Conservation (phyloP, 2,797 vertebrate species). For the Mycteria americana region DNA sequence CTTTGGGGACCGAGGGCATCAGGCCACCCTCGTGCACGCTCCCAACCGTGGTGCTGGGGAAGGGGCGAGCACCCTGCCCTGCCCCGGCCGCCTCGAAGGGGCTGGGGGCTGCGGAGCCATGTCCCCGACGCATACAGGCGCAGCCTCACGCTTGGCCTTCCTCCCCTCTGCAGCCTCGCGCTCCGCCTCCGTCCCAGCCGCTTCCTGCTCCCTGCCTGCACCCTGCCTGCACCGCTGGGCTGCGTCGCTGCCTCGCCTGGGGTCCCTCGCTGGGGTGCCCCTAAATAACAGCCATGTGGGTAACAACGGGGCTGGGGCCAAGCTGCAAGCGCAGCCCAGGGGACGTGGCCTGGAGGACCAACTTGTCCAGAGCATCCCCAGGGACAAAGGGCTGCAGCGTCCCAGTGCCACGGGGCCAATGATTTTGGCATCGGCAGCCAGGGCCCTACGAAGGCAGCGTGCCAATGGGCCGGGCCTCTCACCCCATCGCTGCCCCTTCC, state of each 20-base stretch:
- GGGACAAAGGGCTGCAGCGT: not conserved
- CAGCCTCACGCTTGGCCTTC: not conserved
- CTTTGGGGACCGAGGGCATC: not conserved
- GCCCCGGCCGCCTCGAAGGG: not conserved
- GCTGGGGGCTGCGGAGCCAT: not conserved
- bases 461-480: not conserved
- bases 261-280: not conserved
- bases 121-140: rapidly evolving
- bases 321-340: not conserved
- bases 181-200: not conserved
- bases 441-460: not conserved
- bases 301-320: not conserved
- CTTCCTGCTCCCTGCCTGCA: not conserved
- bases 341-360: not conserved
- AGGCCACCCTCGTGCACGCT: not conserved
- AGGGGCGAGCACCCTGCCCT: not conserved
- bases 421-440: not conserved
- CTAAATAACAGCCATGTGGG: not conserved
- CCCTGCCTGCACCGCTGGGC: not conserved
- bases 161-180: not conserved
- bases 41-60: rapidly evolving
- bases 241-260: not conserved
- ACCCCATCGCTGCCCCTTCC: not conserved
- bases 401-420: rapidly evolving
- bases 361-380: not conserved